Base-by-base conservation (phyloP, 2,113 vertebrate genomes). In the Platycercus adscitus region DNA sequence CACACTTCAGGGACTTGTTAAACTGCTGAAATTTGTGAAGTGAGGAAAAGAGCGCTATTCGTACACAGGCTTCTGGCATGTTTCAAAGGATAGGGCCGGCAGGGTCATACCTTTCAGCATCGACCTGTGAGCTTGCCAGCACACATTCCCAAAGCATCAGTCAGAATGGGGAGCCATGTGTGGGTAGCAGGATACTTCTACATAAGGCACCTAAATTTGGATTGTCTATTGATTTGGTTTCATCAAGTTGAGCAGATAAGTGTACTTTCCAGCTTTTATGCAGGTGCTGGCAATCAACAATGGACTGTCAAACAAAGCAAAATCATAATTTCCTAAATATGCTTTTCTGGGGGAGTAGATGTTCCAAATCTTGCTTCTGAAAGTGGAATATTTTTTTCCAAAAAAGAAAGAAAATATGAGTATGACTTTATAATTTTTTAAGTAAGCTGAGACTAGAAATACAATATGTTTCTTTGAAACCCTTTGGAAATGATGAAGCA, bases 1-100 rank as follows among this genome's bases (percentile, higher is more conserved):
- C 71, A 87, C 66, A 93, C 97, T 96, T 87, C 75, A 91, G 97
- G 95, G 97, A 94, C 95, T 97, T 97, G 96, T 95, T 96, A 96
- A 96, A 93, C 76, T 72, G 77, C 88, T 89, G 90, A 95, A 95
- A 69, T 90, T 75, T 61, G 28, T 81, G 95, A 95, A 79, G 68
- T 89, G 76, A 60, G 69, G 88, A 96, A 96, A 95, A 95, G 87
- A 77, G 37, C 6, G 4, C 41, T 52, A 91, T 95, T 75, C 94
- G 44, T 93, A 88, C 79, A 75, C 70, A 94, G 93, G 72, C 86
- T 95, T 76, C 93, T 97, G 97, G 94, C 92, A 93, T 88, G 96
- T 97, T 95, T 97, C 96, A 98, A 94, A 96, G 84, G 82, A 84
- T 17, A 65, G 88, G 93, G 95, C 89, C 94, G 95, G 58, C 39